phyloP scores from a whole-genome alignment of 2,888 invertebrate species.

The Euphydryas editha region DNA sequence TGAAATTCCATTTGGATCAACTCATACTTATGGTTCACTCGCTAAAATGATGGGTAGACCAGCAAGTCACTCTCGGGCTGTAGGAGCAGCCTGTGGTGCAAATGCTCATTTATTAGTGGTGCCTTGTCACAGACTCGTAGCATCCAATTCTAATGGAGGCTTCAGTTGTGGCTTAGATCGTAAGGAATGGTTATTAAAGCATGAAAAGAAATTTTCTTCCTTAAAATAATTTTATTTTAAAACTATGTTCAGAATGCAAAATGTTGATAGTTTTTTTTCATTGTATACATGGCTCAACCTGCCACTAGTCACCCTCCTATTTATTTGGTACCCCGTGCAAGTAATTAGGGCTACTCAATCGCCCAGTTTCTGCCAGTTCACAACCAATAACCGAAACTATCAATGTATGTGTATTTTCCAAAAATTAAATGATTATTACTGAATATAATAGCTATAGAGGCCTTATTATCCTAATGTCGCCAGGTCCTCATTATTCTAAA shows the following conservation, averaged over 20 bases:
- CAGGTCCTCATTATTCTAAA: no score
- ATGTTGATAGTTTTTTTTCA: background rate
- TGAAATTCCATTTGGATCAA: slow-evolving; percentile 67
- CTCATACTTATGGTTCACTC: slow-evolving; percentile 67
- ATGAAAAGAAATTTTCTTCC: slow-evolving; percentile 60
- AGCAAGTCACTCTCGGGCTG: slow-evolving; percentile 67
- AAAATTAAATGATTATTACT: no score
- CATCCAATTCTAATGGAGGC: slow-evolving; percentile 69
- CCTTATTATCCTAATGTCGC: no score
- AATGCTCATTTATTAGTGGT: slow-evolving; percentile 67
- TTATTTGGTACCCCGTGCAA: no score
- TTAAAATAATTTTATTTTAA: background rate
- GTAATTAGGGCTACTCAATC: no score
- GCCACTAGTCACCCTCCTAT: no score
- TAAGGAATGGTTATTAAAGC: slow-evolving; percentile 79
- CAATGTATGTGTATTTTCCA: no score
- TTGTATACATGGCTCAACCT: no score
- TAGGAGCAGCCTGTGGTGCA: slow-evolving; percentile 73
- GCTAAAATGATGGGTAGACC: slow-evolving; percentile 64
- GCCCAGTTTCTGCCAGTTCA: no score
- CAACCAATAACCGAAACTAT: no score
- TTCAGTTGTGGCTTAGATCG: slow-evolving; percentile 80
- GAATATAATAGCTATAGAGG: no score
- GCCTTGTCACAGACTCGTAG: slow-evolving; percentile 73
- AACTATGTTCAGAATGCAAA: background rate